Base-by-base conservation (phyloP, 2,888 invertebrate species). In the Biston stratarius region DNA sequence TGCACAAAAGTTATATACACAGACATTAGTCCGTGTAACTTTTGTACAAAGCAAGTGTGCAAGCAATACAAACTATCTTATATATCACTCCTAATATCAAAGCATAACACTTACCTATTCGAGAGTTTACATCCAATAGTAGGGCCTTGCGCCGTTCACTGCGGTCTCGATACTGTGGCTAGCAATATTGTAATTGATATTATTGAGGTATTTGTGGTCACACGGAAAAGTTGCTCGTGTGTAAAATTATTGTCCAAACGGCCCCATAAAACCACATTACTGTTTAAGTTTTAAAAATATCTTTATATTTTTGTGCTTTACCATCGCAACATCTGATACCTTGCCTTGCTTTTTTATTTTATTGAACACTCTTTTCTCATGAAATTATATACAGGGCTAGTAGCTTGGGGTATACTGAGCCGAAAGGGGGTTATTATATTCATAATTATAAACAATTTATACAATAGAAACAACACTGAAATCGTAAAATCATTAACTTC, bases 241-340 rank as follows among this genome's bases (percentile, higher is more conserved):
- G 47, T 62, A 59, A 59, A 61, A 62, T 72, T 71, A 66, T 71
- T 72, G 73, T 71, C 71, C 34, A 61, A 74, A 76, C 71, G 65
- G 69, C 72, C 74, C 75, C 71, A 80, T 81, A 81, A 82, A 81
- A 72, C 61, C 64, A 69, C 71, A 78, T 78, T 75, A 81, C 75
- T 75, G 72, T 76, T 75, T 70, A 71, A 72, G 69, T 74, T 77
- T 74, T 78, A 71, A 68, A 74, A 73, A 77, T 77, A 73, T 73
- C 71, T 69, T 71, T 42, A 33, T 53, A 7, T 55, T 14, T 15
- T 55, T 36, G 33, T 38, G 33, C 15, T 38, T 38, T 51, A 34
- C 24, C 58, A 48, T 45, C 34, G 12, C 2, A 38, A 34, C n/a
- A 7, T 58, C 15, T 47, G 3, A 48, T 58, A 38, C 11, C 9